Evolutionary conservation across 2,113 vertebrate species (phyloP).

Genomic region (Mobula birostris): DNA sequence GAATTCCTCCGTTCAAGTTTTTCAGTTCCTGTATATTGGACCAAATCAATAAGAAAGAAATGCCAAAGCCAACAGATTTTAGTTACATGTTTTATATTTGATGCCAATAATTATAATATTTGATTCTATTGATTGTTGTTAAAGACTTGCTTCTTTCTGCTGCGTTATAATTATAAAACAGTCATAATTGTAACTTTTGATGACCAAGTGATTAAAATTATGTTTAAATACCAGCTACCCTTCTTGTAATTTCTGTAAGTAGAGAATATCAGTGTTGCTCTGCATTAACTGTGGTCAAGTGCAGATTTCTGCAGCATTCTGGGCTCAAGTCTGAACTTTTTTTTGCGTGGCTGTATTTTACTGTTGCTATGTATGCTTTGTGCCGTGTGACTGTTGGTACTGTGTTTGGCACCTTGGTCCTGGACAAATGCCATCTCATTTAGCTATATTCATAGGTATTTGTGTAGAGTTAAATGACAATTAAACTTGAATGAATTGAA

Average conservation of each 20-base stretch:
- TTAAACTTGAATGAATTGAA: too few relatives aligned
- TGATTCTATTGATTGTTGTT: background rate
- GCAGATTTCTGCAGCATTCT: too few relatives aligned
- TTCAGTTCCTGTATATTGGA: too few relatives aligned
- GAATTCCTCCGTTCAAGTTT: too few relatives aligned
- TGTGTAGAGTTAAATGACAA: too few relatives aligned
- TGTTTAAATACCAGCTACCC: background rate
- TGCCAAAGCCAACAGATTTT: background rate
- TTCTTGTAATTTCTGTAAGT: background rate
- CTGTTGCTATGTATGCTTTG: too few relatives aligned
- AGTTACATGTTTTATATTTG: background rate
- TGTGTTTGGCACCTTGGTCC: too few relatives aligned
- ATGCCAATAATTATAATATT: background rate
- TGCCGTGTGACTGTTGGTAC: too few relatives aligned
- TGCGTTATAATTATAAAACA: background rate
- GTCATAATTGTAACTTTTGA: background rate
- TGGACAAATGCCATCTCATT: too few relatives aligned
- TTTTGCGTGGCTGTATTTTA: too few relatives aligned
- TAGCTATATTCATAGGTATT: too few relatives aligned
- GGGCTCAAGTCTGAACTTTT: too few relatives aligned
- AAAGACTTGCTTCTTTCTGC: background rate
- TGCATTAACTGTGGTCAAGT: background rate
- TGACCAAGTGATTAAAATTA: background rate
- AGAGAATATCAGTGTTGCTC: background rate
- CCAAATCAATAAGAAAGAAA: background rate